A percentile compares a stretch with the other conserved stretches of the same genome.
Conservation (phyloP, 2,888 invertebrate genomes). For the Xanthostigma xanthostigma region DNA sequence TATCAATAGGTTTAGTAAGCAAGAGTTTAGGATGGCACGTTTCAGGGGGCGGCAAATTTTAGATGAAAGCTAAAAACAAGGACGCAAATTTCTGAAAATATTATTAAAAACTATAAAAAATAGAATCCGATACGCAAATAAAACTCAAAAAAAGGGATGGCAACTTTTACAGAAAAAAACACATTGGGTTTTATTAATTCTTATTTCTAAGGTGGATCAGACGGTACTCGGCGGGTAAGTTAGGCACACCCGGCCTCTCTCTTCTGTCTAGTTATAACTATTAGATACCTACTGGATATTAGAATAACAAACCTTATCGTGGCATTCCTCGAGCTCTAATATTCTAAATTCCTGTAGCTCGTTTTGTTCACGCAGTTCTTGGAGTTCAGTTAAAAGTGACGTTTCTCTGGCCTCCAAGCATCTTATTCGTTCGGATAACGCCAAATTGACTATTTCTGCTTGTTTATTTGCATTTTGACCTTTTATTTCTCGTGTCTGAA, state of each 20-base stretch:
- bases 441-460: slow-evolving; percentile 16
- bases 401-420: slow-evolving; percentile 35
- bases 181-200: no score
- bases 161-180: no score
- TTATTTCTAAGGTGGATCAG: background rate
- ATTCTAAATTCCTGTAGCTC: slow-evolving; percentile 67
- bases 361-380: slow-evolving; percentile 63
- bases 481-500: slow-evolving; percentile 18
- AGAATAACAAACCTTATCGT: slow-evolving; percentile 22
- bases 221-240: background rate
- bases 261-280: background rate
- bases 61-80: no score
- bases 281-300: background rate
- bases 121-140: no score
- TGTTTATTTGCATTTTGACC: slow-evolving; percentile 21
- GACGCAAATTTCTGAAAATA: no score
- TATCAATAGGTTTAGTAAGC: no score
- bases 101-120: no score
- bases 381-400: slow-evolving; percentile 47
- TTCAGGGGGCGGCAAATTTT: no score
- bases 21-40: no score
- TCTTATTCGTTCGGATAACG: slow-evolving; percentile 27
- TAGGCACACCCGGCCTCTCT: background rate
- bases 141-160: no score
- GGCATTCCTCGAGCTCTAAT: slow-evolving; percentile 56